phyloP scores from a whole-genome alignment of 1,140 invertebrate genomes.

The Battus philenor region DNA sequence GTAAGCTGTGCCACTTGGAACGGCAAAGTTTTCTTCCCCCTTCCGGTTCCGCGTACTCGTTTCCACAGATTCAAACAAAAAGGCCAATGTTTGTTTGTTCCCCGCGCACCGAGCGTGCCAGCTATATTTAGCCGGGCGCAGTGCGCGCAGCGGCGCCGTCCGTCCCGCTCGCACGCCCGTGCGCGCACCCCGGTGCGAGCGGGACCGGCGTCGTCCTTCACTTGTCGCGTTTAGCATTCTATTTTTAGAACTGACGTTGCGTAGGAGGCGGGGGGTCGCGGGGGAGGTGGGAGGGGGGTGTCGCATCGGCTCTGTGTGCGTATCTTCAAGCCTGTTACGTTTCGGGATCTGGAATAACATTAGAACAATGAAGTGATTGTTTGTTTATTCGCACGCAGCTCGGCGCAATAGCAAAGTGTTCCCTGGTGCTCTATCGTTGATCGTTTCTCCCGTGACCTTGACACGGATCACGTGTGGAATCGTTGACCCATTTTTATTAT shows the following conservation, averaged over 20 bases:
- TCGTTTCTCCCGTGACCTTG: no score
- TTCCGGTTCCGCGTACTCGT: no score
- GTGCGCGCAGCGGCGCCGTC: conserved; percentile 27
- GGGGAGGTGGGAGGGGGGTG: conserved; percentile 22
- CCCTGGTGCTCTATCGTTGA: no score
- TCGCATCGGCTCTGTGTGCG: conserved; percentile 28
- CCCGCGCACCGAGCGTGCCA: conserved; percentile 47
- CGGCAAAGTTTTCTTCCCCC: no score
- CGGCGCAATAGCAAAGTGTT: no score
- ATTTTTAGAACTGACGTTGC: conserved; percentile 38
- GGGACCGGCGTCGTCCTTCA: conserved; percentile 50
- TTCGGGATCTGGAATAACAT: no score
- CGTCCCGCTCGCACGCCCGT: conserved; percentile 23
- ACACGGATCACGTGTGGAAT: no score
- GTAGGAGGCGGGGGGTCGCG: no score
- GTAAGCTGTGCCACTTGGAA: no score
- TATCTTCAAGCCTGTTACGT: neutral
- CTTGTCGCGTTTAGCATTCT: conserved; percentile 51
- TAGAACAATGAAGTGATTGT: no score
- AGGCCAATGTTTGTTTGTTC: conserved; percentile 32
- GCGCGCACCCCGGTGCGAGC: conserved; percentile 17
- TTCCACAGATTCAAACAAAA: conserved; percentile 25
- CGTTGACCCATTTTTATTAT: no score
- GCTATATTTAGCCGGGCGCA: conserved; percentile 45
- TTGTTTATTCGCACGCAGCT: no score